Percentiles rank a stretch among this genome's conserved stretches.
Evolutionary conservation across 2,113 vertebrate species (phyloP).

Genomic region (Osmerus mordax): DNA sequence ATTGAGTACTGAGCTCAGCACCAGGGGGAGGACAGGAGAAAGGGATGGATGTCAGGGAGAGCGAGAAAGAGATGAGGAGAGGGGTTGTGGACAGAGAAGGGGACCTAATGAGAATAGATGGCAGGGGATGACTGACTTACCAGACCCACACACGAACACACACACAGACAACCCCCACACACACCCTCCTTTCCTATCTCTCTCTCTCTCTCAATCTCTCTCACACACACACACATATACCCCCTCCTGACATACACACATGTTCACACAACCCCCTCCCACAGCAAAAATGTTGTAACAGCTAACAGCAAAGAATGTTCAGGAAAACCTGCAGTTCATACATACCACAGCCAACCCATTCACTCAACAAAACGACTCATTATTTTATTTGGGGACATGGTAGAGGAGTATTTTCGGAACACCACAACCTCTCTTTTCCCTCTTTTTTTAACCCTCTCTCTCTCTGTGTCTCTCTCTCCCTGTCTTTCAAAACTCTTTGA

Average conservation of each 20-base stretch:
- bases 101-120: slow-evolving; percentile 4
- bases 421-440: no score
- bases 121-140: background rate
- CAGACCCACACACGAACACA: background rate
- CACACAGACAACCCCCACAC: background rate
- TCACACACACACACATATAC: background rate
- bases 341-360: no score
- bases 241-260: background rate
- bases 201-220: background rate
- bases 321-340: no score
- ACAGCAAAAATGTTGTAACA: background rate
- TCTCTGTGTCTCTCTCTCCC: background rate
- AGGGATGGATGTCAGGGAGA: background rate
- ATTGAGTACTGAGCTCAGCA: slow-evolving; percentile 2
- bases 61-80: background rate
- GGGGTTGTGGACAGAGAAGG: background rate
- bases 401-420: no score
- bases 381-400: no score
- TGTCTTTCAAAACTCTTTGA: background rate
- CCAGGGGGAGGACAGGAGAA: background rate
- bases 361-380: no score
- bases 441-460: background rate
- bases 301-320: no score
- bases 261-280: background rate
- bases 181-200: background rate